Conservation (phyloP, 2,888 invertebrate genomes). For the Eilema caniola region DNA sequence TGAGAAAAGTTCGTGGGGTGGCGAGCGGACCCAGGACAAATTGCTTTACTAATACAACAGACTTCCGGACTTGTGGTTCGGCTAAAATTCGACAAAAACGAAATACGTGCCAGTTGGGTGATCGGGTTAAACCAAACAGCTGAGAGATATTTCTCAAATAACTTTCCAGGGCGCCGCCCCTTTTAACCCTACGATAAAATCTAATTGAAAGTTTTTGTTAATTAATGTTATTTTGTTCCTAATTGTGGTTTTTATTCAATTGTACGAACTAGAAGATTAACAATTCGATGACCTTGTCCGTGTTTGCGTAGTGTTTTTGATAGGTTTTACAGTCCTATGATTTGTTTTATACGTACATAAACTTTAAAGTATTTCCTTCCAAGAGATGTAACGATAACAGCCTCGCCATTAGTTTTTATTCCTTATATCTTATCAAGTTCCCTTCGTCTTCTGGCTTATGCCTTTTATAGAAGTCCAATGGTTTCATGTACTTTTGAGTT, state of each 20-base stretch:
- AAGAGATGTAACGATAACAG: background rate
- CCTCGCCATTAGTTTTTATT: background rate
- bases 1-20: slow-evolving; percentile 81
- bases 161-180: slow-evolving; percentile 36
- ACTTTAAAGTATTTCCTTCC: background rate
- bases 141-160: slow-evolving; percentile 45
- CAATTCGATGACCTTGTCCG: background rate
- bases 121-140: slow-evolving; percentile 36
- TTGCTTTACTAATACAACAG: slow-evolving; percentile 84
- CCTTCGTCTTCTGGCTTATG: background rate
- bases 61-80: slow-evolving; percentile 67
- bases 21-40: slow-evolving; percentile 73
- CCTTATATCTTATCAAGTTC: no score
- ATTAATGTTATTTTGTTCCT: slow-evolving; percentile 10
- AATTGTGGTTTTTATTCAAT: slow-evolving; percentile 9
- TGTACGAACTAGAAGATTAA: background rate
- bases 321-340: background rate
- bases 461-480: background rate
- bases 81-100: slow-evolving; percentile 70
- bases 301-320: background rate
- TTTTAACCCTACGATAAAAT: slow-evolving; percentile 41
- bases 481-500: background rate
- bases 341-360: background rate
- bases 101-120: slow-evolving; percentile 47
- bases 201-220: slow-evolving; percentile 37